Base-by-base conservation (phyloP, 2,888 invertebrate genomes). In the Himalopsyche japonica region DNA sequence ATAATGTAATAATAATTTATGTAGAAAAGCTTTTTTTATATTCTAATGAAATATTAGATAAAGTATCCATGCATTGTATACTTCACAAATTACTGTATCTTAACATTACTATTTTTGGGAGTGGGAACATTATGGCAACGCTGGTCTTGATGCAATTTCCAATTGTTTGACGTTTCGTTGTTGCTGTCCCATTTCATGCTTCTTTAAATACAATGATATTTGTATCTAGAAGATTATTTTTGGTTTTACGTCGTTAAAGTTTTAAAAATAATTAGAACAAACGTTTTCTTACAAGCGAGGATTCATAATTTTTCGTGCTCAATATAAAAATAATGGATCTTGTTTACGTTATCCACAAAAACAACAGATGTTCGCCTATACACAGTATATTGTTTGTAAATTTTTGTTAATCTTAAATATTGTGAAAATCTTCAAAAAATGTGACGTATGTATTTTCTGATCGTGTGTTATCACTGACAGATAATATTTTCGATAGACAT, bases 121-220 rank as follows among this genome's bases (percentile, higher is more conserved):
- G n/a, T 24, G 77, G 77, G 57, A 57, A 57, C 57, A 57, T 57
- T 57, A 57, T 24, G 24, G 57, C 57, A 57, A 57, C 57, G 57
- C 57, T 57, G 57, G 80, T 85, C 85, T 86, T 86, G 86, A 85
- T 85, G 86, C 85, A 85, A 85, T 85, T 85, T 81, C 85, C 57
- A 57, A 57, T 57, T 82, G 85, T 86, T 86, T 86, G 86, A 86
- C 86, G 85, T 85, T 86, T 85, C 79, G 84, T 86, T 86, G 86
- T 86, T 86, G 86, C 82, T 83, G 82, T 85, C 64, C 49, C 47
- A 76, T 47, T 84, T 84, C 84, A 84, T 84, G 84, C 84, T 82
- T 80, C 57, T 79, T 85, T 82, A 82, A 82, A 81, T 82, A 85
- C 84, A 85, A 80, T 82, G 82, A 85, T 85, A 79, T 64, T 82